Evolutionary conservation across 2,113 vertebrate species (phyloP), one percentile per base, ranked within the genome.

Genomic region (Pipa parva): DNA sequence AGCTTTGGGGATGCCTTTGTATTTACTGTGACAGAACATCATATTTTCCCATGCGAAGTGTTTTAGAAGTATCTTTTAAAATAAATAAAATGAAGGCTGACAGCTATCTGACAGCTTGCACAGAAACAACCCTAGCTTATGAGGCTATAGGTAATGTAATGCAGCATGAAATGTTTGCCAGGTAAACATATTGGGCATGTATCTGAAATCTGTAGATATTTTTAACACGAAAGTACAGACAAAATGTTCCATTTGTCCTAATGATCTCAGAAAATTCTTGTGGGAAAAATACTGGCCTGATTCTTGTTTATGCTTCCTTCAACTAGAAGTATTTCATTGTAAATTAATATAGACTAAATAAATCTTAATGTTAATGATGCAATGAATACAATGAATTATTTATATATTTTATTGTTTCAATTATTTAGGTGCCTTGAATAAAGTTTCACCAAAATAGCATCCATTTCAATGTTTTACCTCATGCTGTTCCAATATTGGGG

Each of bases 181-280:
- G 29, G 64, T 48, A 66, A 66, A 66, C 13, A 59, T 17, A 57
- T 27, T 45, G 13, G 13, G 48, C 8, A 54, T 27, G 48, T 22
- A 8, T 70, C 36, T 54, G 18, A 33, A 59, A 37, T 31, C 27
- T 22, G n/a, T 24, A 56, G 11, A 5, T 28, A 50, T 67, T 67
- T 67, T 37, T 50, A 27, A 39, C 17, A 52, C 4, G 13, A 68
- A 60, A 68, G 25, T 20, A 24, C 57, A 61, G 46, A 61, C 33
- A 61, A 69, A 60, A 46, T 61, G 18, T 70, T 61, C 48, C 9
- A 33, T 52, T 69, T 69, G 55, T 60, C 46, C 66, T 15, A 70
- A 61, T 54, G 17, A 68, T 39, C 28, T 59, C 65, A 68, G 65
- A 24, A 37, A 51, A n/a, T 31, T 12, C 31, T 56, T 18, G 52